Base-by-base conservation (phyloP, 2,888 invertebrate genomes). In the Coleophora flavipennella region DNA sequence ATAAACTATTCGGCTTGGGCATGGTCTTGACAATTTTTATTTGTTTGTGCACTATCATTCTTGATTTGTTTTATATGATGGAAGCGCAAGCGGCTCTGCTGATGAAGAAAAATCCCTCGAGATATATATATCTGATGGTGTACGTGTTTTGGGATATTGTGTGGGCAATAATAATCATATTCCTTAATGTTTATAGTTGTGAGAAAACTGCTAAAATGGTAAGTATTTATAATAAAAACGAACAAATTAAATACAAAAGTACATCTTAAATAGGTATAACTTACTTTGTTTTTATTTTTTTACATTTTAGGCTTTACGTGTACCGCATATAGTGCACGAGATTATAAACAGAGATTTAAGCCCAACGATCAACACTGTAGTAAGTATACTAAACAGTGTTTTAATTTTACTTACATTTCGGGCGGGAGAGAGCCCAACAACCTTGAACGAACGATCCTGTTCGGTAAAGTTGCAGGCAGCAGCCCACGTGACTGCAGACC, bases 301-400 rank as follows among this genome's bases (percentile, higher is more conserved):
- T 35, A 8, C 29, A n/a, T n/a, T n/a, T n/a, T n/a, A 29, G 36
- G 36, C 14, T 14, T n/a, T 9, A 36, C 28, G 9, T 1, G 11
- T 14, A n/a, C 13, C 36, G 7, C 29, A 29, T 31, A 4, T 36
- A 11, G 8, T 11, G n/a, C 36, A 36, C 11, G 63, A 69, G 42
- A 68, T 79, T 31, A 69, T 79, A 38, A 69, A 70, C 41, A 61
- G 55, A 35, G 58, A 71, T 44, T 51, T 67, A 2, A 60, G 67
- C 33, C 42, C 59, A 20, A 42, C 52, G 14, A 48, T 77, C 59
- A 26, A 48, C 13, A 13, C 9, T 13, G 32, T 13, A 32, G 32
- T 13, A 13, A 12, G 11, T 8, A 32, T 11, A 12, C n/a, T n/a
- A n/a, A n/a, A n/a, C n/a, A n/a, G n/a, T n/a, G n/a, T n/a, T n/a